These are phyloP conservation scores for Dunckerocampus dactyliophorus DNA, from an alignment of 2,113 vertebrate species.

Conservation along the genomic window DNA sequence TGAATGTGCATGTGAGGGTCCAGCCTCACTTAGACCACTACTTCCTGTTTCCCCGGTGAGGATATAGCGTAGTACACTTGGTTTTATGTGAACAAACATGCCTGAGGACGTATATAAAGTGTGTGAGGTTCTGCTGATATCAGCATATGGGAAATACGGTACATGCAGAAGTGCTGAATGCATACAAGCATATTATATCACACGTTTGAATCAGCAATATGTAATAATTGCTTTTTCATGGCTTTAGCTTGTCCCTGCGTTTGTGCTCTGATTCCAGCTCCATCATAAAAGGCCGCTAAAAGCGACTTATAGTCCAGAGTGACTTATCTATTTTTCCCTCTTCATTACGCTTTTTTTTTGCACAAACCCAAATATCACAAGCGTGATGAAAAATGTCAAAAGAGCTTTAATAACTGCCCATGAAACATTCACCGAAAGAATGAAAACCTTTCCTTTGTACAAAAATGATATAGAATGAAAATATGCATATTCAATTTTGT, in stretches of 20 bases:
- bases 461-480: constrained; percentile 42
- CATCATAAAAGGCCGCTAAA: no score
- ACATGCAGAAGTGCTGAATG: neutral
- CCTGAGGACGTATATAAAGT: neutral
- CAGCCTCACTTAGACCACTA: no score
- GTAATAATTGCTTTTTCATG: no score
- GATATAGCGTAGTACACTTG: no score
- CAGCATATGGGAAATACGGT: neutral
- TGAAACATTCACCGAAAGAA: constrained; percentile 79
- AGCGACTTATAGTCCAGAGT: no score
- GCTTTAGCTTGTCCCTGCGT: no score
- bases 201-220: neutral
- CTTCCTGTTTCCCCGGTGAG: no score
- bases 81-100: neutral
- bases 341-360: neutral
- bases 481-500: constrained; percentile 61
- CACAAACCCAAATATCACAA: constrained; percentile 43
- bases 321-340: no score
- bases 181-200: neutral
- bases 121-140: neutral
- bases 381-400: constrained; percentile 44
- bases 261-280: no score
- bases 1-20: no score
- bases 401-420: constrained; percentile 83
- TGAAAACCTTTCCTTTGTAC: constrained; percentile 55